phyloP scores from a whole-genome alignment of 1,140 invertebrate species.

The Drosophila elegans region DNA sequence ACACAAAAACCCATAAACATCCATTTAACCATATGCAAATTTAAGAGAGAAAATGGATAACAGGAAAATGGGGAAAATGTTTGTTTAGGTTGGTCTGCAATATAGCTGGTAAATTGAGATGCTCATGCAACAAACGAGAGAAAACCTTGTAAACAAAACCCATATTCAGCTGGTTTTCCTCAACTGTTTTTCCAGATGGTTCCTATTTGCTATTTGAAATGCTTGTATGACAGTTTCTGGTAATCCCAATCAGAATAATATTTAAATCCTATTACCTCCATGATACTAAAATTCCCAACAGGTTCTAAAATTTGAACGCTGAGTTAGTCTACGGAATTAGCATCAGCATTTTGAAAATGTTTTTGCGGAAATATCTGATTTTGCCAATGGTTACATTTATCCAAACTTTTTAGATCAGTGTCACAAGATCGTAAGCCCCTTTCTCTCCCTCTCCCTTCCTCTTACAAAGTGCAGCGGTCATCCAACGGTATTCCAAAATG shows the following conservation, averaged over 20 bases:
- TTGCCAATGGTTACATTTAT: not conserved
- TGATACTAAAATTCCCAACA: too few relatives aligned
- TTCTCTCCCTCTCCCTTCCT: not conserved
- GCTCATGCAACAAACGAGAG: not conserved
- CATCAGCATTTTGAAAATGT: too few relatives aligned
- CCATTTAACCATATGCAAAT: not conserved
- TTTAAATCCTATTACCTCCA: too few relatives aligned
- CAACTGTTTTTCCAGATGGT: not conserved
- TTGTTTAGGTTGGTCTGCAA: conserved; percentile 1
- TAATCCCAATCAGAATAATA: too few relatives aligned
- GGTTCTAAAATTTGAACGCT: too few relatives aligned
- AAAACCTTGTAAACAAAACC: not conserved
- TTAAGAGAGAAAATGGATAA: not conserved
- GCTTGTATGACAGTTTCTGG: too few relatives aligned
- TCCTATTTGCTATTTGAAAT: too few relatives aligned
- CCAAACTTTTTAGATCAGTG: not conserved
- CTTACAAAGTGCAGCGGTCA: not conserved
- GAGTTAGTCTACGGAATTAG: too few relatives aligned
- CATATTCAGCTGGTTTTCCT: not conserved
- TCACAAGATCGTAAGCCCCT: not conserved
- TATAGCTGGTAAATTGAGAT: not conserved
- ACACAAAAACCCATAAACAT: not conserved
- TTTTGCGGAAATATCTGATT: not conserved
- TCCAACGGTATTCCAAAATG: conserved; percentile 55
- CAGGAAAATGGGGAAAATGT: conserved; percentile 5